Percentiles rank a stretch among this genome's conserved stretches.
Conservation (phyloP, 1,140 invertebrate species). For the Drosophila nikananu region DNA sequence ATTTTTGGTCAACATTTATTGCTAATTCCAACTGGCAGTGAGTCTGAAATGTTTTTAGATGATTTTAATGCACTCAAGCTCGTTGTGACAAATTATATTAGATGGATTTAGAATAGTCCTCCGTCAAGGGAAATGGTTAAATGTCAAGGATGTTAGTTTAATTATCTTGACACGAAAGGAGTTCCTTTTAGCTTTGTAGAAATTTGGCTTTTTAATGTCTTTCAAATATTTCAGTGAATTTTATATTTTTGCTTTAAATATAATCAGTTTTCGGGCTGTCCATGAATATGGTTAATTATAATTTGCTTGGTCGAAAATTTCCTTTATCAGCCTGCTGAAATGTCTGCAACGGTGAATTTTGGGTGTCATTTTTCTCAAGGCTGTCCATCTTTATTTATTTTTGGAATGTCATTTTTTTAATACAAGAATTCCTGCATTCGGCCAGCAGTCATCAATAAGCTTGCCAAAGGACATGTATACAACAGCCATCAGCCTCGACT, state of each 20-base stretch:
- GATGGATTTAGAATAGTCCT: slow-evolving; percentile 3
- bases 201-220: neutral
- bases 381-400: slow-evolving; percentile 9
- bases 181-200: neutral
- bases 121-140: neutral
- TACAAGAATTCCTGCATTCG: slow-evolving; percentile 35
- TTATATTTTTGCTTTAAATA: neutral
- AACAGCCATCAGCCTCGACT: slow-evolving; percentile 6
- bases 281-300: slow-evolving; percentile 27
- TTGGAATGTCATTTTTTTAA: slow-evolving; percentile 6
- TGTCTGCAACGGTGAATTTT: neutral
- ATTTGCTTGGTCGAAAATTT: slow-evolving; percentile 22
- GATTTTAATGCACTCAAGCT: slow-evolving; percentile 61
- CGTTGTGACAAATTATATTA: slow-evolving; percentile 34
- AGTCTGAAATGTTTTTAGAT: slow-evolving; percentile 42
- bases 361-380: neutral
- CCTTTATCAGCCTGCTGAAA: slow-evolving; percentile 22
- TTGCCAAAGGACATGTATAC: slow-evolving; percentile 26
- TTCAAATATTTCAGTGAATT: neutral
- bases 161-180: neutral
- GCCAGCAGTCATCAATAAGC: slow-evolving; percentile 52
- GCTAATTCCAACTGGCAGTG: slow-evolving; percentile 48
- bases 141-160: slow-evolving; percentile 1
- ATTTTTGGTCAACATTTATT: slow-evolving; percentile 71
- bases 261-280: neutral